Percentiles rank a stretch among this genome's conserved stretches.
These are phyloP conservation scores for Emydura subglobosa DNA, from an alignment of 2,113 vertebrate species.

Conservation along the genomic window DNA sequence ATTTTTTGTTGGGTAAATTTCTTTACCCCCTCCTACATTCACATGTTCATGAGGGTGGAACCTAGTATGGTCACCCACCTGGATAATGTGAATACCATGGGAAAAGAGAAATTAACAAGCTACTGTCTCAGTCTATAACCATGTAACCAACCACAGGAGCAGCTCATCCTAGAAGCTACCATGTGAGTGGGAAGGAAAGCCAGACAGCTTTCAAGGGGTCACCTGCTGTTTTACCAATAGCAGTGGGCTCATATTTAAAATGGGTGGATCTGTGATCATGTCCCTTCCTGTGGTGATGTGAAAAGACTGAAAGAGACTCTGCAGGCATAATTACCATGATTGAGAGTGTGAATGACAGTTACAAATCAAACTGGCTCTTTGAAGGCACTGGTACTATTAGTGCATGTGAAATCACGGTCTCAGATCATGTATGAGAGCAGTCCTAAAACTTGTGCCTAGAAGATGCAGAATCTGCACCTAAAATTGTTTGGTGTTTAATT, in stretches of 20 bases:
- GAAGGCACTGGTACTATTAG: not conserved
- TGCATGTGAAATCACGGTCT: not conserved
- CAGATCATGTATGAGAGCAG: not conserved
- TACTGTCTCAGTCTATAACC: too few relatives aligned
- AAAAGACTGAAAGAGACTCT: not conserved
- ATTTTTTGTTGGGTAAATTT: not conserved
- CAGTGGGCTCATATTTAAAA: not conserved
- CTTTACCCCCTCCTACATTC: not conserved
- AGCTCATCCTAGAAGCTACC: too few relatives aligned
- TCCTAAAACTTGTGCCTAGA: not conserved
- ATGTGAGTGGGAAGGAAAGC: too few relatives aligned
- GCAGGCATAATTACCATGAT: not conserved
- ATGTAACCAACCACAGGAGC: too few relatives aligned
- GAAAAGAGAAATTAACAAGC: too few relatives aligned
- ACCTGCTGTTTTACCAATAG: not conserved
- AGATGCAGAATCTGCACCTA: not conserved
- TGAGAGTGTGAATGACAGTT: too few relatives aligned
- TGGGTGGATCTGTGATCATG: not conserved
- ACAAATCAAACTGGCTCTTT: not conserved
- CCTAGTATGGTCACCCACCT: too few relatives aligned
- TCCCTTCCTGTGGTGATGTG: not conserved
- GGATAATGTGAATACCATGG: too few relatives aligned
- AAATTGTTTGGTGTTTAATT: not conserved
- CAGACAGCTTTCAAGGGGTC: not conserved
- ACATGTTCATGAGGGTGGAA: too few relatives aligned